Evolutionary conservation across 2,113 vertebrate species (phyloP), one percentile per base, ranked within the genome.

Genomic region (Xyrauchen texanus): DNA sequence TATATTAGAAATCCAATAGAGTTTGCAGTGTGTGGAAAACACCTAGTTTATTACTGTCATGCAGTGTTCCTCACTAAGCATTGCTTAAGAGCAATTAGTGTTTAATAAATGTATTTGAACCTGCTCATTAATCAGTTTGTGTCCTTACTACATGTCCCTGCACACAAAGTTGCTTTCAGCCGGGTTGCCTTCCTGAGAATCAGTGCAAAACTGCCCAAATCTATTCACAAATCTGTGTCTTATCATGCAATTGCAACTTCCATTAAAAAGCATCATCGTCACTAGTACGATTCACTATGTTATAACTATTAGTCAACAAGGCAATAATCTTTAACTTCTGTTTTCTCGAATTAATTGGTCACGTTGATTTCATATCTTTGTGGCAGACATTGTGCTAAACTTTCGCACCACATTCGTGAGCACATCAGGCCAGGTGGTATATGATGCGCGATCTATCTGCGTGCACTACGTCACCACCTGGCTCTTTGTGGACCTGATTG

Each of bases 401-500:
- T 94, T 94, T 80, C 91, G 94, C 68, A 94, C 94, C 7, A 94
- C 93, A 4, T 94, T 92, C 60, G 94, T 94, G 85, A 94, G 94
- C 89, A 94, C 92, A 68, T 94, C 94, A 7, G 94, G 94, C 83
- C 94, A 94, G 87, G 93, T 94, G 16, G 93, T 94, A 80, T 94
- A 93, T 51, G 93, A 94, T 34, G 91, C 92, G n/a, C 93, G 92
- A 82, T 94, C 93, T 86, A 94, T 94, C 88, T 94, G 93, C 61
- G 87, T 94, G 52, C 94, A 94, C 89, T 94, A 94, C 81, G 93
- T 93, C 86, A 93, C 93, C 87, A 94, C 94, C 49, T 95, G 94
- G 94, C 93, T 95, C 63, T 95, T 95, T 77, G 93, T 95, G 44
- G 94, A 95, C 82, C 91, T 95, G 73, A 93, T 95, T 13, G 93